Evolutionary conservation across 2,113 vertebrate species (phyloP), one percentile per base, ranked within the genome.

Genomic region (Paramisgurnus dabryanus): DNA sequence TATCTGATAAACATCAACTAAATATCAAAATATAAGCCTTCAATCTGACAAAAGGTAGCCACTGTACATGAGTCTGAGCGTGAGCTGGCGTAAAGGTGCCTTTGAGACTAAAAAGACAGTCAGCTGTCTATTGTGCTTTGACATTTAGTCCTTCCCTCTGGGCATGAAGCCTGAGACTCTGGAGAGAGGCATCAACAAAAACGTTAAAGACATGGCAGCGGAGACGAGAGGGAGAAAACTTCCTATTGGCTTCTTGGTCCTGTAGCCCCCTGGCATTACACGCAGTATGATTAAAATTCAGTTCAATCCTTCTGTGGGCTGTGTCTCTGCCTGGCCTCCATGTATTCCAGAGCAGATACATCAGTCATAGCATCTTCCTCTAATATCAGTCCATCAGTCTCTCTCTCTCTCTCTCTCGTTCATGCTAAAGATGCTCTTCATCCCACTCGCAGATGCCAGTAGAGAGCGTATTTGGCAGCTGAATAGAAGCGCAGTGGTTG

Each of bases 261-360:
- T 84, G 27, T 71, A 41, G 40, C 82, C 87, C 84, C 78, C 67
- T 80, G 82, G 88, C 89, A 82, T 75, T 82, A 84, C 81, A 89
- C 80, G 83, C 86, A 88, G 85, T 80, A 61, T 85, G 85, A 91
- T 89, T 88, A 88, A 81, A 86, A 88, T 89, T 89, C 85, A 72
- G 78, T 67, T 87, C 83, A 77, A 79, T 83, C 65, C 82, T 87
- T 82, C 86, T 78, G 78, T 22, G 45, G 27, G 55, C 68, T 22
- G 41, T 74, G 17, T 79, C 71, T 79, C 45, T 50, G 17, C 70
- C 68, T 86, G 77, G 34, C 64, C 66, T 68, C 65, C 66, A 40
- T 64, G 76, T 76, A 65, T 72, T 76, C 60, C 71, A 76, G 12
- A 74, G 57, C 57, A 63, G 55, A 61, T 43, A 34, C 43, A 70